These are phyloP conservation scores for Notothenia rossii DNA, from an alignment of 2,113 vertebrate genomes.

Conservation along the genomic window DNA sequence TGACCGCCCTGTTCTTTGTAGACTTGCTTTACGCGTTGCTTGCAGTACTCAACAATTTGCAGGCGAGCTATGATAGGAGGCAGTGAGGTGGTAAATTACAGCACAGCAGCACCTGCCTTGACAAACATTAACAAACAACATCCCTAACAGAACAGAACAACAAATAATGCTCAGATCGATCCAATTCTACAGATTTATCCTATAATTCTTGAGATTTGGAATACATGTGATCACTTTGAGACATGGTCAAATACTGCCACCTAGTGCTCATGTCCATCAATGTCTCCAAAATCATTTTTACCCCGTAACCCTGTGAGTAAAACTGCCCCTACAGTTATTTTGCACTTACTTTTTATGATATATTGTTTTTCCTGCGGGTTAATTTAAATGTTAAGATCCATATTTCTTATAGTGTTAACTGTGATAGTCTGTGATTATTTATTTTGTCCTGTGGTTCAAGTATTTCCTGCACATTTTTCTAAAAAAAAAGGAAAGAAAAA, in stretches of 20 bases:
- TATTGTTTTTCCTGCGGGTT: conserved; percentile 56
- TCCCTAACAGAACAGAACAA: conserved; percentile 62
- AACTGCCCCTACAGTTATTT: conserved; percentile 25
- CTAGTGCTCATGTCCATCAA: conserved; percentile 68
- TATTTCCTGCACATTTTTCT: conserved; percentile 67
- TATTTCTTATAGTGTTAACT: conserved; percentile 57
- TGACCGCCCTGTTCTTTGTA: conserved; percentile 30
- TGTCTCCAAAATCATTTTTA: conserved; percentile 1
- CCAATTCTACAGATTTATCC: conserved; percentile 62
- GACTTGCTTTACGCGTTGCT: conserved; percentile 44
- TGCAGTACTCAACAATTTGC: conserved; percentile 45
- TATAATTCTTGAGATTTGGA: conserved; percentile 55
- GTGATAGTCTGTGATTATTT: conserved; percentile 70
- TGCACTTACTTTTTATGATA: conserved; percentile 45
- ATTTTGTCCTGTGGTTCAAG: conserved; percentile 64
- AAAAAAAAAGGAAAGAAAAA: conserved; percentile 75
- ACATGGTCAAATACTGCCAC: conserved; percentile 78
- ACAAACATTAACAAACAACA: conserved; percentile 69
- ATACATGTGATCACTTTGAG: conserved; percentile 39
- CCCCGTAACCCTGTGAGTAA: conserved; percentile 5
- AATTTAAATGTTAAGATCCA: conserved; percentile 56
- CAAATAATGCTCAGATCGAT: conserved; percentile 62
- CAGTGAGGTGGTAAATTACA: conserved; percentile 67
- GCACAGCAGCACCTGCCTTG: conserved; percentile 45
- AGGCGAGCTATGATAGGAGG: conserved; percentile 37